Base-by-base conservation (phyloP, 2,888 invertebrate genomes). In the Eristalis pertinax region DNA sequence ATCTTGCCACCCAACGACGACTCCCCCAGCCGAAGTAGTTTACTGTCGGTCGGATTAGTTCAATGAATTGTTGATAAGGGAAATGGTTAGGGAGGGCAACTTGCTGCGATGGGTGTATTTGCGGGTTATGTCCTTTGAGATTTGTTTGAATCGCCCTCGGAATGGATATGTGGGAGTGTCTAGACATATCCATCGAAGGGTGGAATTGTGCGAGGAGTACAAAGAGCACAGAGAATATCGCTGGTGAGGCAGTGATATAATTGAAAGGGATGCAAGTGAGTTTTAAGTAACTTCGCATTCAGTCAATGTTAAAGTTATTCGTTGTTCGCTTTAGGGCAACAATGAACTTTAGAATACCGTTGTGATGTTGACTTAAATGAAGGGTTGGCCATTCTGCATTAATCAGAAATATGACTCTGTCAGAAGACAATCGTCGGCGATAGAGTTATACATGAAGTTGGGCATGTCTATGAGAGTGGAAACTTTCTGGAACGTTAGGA, bases 21-120 rank as follows among this genome's bases (percentile, higher is more conserved):
- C 58, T 41, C 32, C 67, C 67, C 50, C 62, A 56, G 13, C 67
- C 75, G 29, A 72, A 75, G 62, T 75, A 65, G 79, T 72, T 38
- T 75, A 75, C 60, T 80, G 70, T 75, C 62, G 75, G 65, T 24
- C 50, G 77, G 77, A 85, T 82, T 78, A 86, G 77, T 86, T 86
- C 77, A 86, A 70, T 82, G 77, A 77, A 86, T 86, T 82, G 73
- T 82, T 82, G 73, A 72, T 67, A 29, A 74, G 65, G 70, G 62
- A 65, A 72, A 41, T 32, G 43, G 26, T 58, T 41, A 8, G 60
- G 50, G 24, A 60, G 60, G 73, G 63, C n/a, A 69, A 19, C 50
- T 63, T 35, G 22, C 13, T 50, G 32, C 60, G 32, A 26, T 26
- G 60, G 58, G 38, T 24, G 10, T 43, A 11, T 38, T 26, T 65